Conservation (phyloP, 2,113 vertebrate genomes). For the cattle (Bos taurus) region DNA sequence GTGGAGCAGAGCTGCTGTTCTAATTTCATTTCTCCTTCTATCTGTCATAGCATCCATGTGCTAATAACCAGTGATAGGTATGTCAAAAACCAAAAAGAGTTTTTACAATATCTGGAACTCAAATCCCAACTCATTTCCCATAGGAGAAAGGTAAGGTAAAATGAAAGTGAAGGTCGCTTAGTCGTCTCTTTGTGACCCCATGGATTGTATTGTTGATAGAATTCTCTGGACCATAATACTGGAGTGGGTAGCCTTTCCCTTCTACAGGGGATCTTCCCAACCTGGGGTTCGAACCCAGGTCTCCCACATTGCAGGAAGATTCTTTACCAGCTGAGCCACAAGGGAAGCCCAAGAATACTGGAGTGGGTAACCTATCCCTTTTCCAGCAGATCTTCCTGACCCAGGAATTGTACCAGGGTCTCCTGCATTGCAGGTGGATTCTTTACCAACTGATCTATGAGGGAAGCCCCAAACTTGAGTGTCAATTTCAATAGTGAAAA, state of each 20-base stretch:
- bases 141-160: neutral
- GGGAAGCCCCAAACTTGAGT: neutral
- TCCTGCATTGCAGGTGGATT: neutral
- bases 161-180: neutral
- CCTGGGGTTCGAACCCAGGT: rapidly evolving
- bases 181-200: neutral
- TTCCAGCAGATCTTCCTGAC: rapidly evolving
- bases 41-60: neutral
- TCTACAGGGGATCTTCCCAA: neutral
- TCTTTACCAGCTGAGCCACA: neutral
- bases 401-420: neutral
- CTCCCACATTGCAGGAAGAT: neutral
- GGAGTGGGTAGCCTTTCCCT: neutral
- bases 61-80: neutral
- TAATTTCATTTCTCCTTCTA: neutral
- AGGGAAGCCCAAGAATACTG: neutral
- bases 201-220: neutral
- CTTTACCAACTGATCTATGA: neutral
- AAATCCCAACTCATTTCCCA: neutral
- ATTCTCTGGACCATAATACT: neutral
- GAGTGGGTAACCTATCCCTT: neutral
- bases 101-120: neutral
- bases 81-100: neutral
- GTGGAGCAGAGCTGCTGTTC: neutral
- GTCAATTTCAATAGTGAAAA: neutral